Evolutionary conservation across 2,888 invertebrate species (phyloP).

Genomic region (Gordius sp.): DNA sequence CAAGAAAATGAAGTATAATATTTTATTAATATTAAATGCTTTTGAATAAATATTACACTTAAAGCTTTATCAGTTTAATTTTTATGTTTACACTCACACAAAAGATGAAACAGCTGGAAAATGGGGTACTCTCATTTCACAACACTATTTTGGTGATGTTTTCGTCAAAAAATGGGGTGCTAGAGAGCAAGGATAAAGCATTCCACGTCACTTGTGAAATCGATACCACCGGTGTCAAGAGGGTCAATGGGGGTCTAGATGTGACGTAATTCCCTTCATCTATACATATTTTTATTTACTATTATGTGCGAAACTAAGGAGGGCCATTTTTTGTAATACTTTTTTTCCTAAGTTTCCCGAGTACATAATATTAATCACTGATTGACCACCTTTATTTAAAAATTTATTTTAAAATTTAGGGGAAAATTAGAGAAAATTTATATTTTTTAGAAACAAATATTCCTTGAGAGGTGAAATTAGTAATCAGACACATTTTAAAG

Average conservation of each 20-base stretch:
- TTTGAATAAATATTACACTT: no score
- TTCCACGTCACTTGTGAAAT: slow-evolving; percentile 15
- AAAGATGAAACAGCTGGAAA: slow-evolving; percentile 14
- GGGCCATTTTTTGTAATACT: no score
- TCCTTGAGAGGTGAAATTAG: no score
- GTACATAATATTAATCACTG: no score
- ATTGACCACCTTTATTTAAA: neutral
- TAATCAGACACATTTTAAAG: no score
- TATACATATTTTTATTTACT: no score
- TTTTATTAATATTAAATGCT: neutral
- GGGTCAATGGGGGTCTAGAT: slow-evolving; percentile 15
- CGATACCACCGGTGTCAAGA: slow-evolving; percentile 12
- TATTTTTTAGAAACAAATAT: neutral
- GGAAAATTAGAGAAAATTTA: neutral
- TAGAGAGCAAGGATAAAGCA: slow-evolving; percentile 5
- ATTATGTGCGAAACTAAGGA: no score
- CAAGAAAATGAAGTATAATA: slow-evolving; percentile 12
- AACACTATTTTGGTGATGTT: slow-evolving; percentile 14
- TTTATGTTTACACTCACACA: neutral
- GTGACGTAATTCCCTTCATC: neutral
- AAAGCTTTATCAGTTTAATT: neutral
- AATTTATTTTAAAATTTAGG: neutral
- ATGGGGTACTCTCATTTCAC: slow-evolving; percentile 7
- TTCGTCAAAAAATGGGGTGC: neutral
- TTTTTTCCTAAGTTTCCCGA: no score